phyloP scores from a whole-genome alignment of 1,140 invertebrate genomes.

The Panagrolaimus sp. region DNA sequence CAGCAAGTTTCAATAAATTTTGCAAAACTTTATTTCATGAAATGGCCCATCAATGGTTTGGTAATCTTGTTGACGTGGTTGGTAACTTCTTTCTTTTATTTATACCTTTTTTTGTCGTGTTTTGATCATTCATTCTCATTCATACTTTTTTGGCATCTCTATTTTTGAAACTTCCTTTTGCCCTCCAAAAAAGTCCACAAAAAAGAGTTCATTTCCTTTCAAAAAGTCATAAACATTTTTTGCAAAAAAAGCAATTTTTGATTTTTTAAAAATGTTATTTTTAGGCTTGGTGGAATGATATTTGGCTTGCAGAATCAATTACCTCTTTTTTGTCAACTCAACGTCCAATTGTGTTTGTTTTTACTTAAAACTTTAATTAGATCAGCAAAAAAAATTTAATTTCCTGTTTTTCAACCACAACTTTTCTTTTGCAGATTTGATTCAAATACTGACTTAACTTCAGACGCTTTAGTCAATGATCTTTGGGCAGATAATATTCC shows the following conservation, averaged over 20 bases:
- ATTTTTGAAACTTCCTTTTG: too few relatives aligned
- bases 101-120: background rate
- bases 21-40: slow-evolving; percentile 42
- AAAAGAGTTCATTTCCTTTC: too few relatives aligned
- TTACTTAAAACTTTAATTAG: slow-evolving; percentile 5
- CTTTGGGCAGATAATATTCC: slow-evolving; percentile 36
- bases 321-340: slow-evolving; percentile 20
- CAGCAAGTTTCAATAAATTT: slow-evolving; percentile 16
- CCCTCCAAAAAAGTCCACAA: too few relatives aligned
- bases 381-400: background rate
- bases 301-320: slow-evolving; percentile 46
- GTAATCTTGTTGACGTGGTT: slow-evolving; percentile 41
- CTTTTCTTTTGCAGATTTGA: too few relatives aligned
- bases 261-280: slow-evolving; percentile 21
- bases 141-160: too few relatives aligned
- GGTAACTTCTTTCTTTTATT: background rate
- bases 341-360: slow-evolving; percentile 12
- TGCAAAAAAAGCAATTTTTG: background rate
- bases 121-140: too few relatives aligned
- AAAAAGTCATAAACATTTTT: too few relatives aligned
- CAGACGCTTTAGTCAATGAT: slow-evolving; percentile 25
- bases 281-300: slow-evolving; percentile 37
- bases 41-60: slow-evolving; percentile 48
- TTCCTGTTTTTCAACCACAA: slow-evolving; percentile 23
- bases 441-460: slow-evolving; percentile 27